Conservation (phyloP, 2,888 invertebrate species). For the Mechanitis messenoides region DNA sequence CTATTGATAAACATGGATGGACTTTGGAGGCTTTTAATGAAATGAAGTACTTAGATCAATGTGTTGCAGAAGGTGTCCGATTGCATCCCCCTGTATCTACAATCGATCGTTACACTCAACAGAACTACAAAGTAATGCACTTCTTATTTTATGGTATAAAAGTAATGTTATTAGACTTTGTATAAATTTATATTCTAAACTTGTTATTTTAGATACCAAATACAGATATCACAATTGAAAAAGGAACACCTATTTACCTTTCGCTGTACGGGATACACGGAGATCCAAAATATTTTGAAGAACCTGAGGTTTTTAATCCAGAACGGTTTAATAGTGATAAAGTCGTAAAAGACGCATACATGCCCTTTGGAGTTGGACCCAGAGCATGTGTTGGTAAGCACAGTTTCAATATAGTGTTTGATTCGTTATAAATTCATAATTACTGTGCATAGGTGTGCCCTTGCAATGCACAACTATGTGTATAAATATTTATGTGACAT, state of each 20-base stretch:
- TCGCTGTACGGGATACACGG: slow-evolving; percentile 34
- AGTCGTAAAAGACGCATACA: slow-evolving; percentile 22
- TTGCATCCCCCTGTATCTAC: slow-evolving; percentile 34
- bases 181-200: no score
- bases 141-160: no score
- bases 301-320: slow-evolving; percentile 26
- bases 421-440: no score
- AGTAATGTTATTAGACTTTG: no score
- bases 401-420: not conserved
- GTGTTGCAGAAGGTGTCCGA: slow-evolving; percentile 33
- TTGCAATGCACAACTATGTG: no score
- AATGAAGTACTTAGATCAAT: slow-evolving; percentile 36
- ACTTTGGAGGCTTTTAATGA: slow-evolving; percentile 33
- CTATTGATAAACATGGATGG: slow-evolving; percentile 32
- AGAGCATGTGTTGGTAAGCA: slow-evolving; percentile 31
- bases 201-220: slow-evolving; percentile 28
- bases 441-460: no score
- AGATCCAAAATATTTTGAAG: slow-evolving; percentile 27
- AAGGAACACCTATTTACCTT: slow-evolving; percentile 35
- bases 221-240: slow-evolving; percentile 31
- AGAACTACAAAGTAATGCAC: slow-evolving; percentile 29
- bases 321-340: slow-evolving; percentile 27
- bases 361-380: slow-evolving; percentile 31
- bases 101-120: slow-evolving; percentile 27
- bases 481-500: no score